Base-by-base conservation (phyloP, 2,113 vertebrate species). In the Geococcyx californianus region DNA sequence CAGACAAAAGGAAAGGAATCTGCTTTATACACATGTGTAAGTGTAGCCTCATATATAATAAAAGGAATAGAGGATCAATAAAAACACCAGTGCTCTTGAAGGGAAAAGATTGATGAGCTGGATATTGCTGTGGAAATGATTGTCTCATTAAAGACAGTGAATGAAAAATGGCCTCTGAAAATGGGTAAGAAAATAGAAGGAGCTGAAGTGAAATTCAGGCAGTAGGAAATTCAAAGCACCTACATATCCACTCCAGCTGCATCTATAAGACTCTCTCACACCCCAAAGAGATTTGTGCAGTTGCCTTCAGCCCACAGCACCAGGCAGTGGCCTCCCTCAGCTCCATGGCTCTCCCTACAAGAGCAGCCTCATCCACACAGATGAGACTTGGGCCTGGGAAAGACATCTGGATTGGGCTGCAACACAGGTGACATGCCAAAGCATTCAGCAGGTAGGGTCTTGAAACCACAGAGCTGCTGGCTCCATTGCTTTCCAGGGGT, bases 141-240 rank as follows among this genome's bases (percentile, higher is more conserved):
- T 64, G 64, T 90, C 88, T 90, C 68, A 29, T 95, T 96, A 93
- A 75, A 84, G 94, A 81, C 60, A 84, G 75, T 4, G 3, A 92
- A 89, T 93, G 92, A 96, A 92, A 93, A 96, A 96, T 77, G 54
- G 28, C 68, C 66, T 94, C 76, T 81, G 83, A 81, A 88, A 87
- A 58, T 21, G 20, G n/a, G 45, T 19, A 23, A 52, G 44, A 62
- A 33, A 54, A 76, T 34, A 74, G 60, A 73, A 91, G 40, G 60
- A 88, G 56, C 60, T 45, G 56, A 87, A 84, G 84, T 49, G 73
- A 96, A 90, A 70, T 64, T 42, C 58, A 89, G 45, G n/a, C 72
- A 90, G 74, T 33, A 79, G 55, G 33, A 77, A 66, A 87, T 59
- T 55, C 69, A 92, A 52, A 81, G 34, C 45, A 82, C 40, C 36